Percentiles rank a stretch among this genome's conserved stretches.
These are phyloP conservation scores for Timema podura DNA, from an alignment of 2,888 invertebrate species.

Conservation along the genomic window DNA sequence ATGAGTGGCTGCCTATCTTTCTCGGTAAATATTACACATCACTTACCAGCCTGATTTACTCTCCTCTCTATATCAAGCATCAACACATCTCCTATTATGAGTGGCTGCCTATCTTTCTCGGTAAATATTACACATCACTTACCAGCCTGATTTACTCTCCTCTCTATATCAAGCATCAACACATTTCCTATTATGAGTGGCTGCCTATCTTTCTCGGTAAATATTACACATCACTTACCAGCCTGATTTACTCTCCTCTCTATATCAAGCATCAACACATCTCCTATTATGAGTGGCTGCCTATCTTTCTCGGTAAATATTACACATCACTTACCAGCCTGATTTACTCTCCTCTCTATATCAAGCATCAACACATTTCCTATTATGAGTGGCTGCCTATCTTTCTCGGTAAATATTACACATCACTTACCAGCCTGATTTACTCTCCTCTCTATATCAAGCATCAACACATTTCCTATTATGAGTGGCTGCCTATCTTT, in stretches of 20 bases:
- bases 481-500: conserved; percentile 74
- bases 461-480: conserved; percentile 74
- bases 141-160: background rate
- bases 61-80: too few relatives aligned
- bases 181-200: conserved; percentile 77
- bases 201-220: conserved; percentile 70
- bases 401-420: conserved; percentile 57
- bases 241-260: background rate
- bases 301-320: conserved; percentile 63
- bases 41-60: background rate
- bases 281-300: conserved; percentile 76
- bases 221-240: conserved; percentile 25
- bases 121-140: conserved; percentile 44
- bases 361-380: conserved; percentile 72
- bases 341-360: too few relatives aligned
- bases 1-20: conserved; percentile 74
- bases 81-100: conserved; percentile 79
- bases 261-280: conserved; percentile 78
- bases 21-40: conserved; percentile 52
- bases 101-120: conserved; percentile 71
- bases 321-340: background rate
- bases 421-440: background rate
- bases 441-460: too few relatives aligned
- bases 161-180: too few relatives aligned
- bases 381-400: conserved; percentile 79